Evolutionary conservation across 2,888 invertebrate species (phyloP), one percentile per base, ranked within the genome.

Genomic region (Plagodis dolabraria): DNA sequence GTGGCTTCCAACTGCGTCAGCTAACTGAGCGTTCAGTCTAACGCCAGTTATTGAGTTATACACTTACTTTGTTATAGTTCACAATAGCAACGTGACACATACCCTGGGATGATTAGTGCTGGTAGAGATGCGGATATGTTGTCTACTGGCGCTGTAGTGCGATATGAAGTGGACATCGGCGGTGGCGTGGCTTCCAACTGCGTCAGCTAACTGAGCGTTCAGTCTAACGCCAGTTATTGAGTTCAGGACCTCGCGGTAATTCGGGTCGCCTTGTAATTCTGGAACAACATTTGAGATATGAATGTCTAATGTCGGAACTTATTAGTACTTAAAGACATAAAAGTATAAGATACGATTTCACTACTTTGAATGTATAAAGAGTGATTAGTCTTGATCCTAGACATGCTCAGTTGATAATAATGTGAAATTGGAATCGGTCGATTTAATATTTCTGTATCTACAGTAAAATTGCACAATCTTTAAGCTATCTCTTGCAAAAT

Each of bases 111-210:
- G 56, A 6, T 64, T 64, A n/a, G 64, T 67, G 56, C 60, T 61
- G 12, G 64, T 67, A 4, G 64, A 57, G 10, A 64, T 53, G 10
- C 61, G 49, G 7, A 64, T 40, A 33, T 70, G 95, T 76, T 67
- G 67, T 5, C 96, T 95, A 54, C 94, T 93, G 0, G 96, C 96
- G 9, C 97, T 97, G 80, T 95, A 95, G 76, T 97, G 97, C 0
- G 95, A 89, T 34, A 96, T 86, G 65, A 96, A 87, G 5, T 95
- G 78, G n/a, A 97, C 50, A 0, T 66, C 65, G 0, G 65, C 63
- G 35, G 10, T 35, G 5, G 65, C 67, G 44, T 22, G 55, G 7
- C 55, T 38, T 0, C 64, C 67, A 40, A 51, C 43, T 2, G 57
- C 63, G 59, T 67, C 64, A 47, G 35, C 61, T 47, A 96, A 95